Evolutionary conservation across 2,888 invertebrate species (phyloP).

Genomic region (Stictocephala bisonia): DNA sequence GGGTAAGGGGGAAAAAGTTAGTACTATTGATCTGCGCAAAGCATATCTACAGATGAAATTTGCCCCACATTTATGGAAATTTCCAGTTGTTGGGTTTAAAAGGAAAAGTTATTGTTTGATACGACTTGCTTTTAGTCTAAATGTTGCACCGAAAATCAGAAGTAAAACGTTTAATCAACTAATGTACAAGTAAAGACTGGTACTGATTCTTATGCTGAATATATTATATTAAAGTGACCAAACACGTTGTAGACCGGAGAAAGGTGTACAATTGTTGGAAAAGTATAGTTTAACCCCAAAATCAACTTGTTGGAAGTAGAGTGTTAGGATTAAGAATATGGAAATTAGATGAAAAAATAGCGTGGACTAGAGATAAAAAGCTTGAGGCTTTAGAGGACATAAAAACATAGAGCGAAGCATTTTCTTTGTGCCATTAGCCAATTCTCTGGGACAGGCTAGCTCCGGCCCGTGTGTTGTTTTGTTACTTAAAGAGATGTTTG

Average conservation of each 20-base stretch:
- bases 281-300: not conserved
- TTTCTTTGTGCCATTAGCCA: too few species aligned
- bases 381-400: too few species aligned
- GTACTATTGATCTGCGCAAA: slow-evolving; percentile 14
- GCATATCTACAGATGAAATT: slow-evolving; percentile 12
- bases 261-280: not conserved
- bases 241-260: not conserved
- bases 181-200: not conserved
- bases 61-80: slow-evolving; percentile 16
- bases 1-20: slow-evolving; percentile 10
- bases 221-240: slow-evolving; percentile 4
- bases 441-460: too few species aligned
- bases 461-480: too few species aligned
- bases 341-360: not conserved
- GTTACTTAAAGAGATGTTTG: too few species aligned
- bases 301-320: slow-evolving; percentile 10
- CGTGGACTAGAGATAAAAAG: too few species aligned
- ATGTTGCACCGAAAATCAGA: slow-evolving; percentile 11
- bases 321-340: not conserved
- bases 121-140: slow-evolving; percentile 9
- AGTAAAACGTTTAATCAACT: slow-evolving; percentile 4
- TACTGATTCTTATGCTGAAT: slow-evolving; percentile 21
- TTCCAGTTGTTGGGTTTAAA: slow-evolving; percentile 1
- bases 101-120: slow-evolving; percentile 11
- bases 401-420: too few species aligned